Percentiles rank a stretch among this genome's conserved stretches.
phyloP scores from a whole-genome alignment of 2,113 vertebrate genomes.

The Nycticebus coucang region DNA sequence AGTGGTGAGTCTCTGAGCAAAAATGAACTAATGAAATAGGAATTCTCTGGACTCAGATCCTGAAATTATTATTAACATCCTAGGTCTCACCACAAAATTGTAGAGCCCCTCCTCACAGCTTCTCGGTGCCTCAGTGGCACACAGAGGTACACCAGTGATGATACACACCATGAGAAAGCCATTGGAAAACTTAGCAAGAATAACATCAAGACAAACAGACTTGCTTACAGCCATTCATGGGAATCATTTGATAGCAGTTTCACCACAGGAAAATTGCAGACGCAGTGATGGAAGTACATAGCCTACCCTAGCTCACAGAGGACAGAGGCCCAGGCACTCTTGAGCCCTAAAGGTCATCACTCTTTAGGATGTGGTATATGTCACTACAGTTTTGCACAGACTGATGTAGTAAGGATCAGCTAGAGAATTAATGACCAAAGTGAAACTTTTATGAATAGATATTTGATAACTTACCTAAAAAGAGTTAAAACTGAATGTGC shows the following conservation, averaged over 20 bases:
- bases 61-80: not conserved
- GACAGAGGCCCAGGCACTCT: not conserved
- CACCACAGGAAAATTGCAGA: not conserved
- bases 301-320: not conserved
- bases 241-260: not conserved
- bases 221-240: not conserved
- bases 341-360: not conserved
- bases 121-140: not conserved
- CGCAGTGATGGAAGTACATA: not conserved
- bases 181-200: not conserved
- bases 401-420: not conserved
- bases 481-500: constrained; percentile 32
- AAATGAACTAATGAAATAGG: constrained; percentile 40
- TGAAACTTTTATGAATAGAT: constrained; percentile 25
- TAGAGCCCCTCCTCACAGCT: not conserved
- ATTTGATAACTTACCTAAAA: constrained; percentile 16
- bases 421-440: not conserved
- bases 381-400: not conserved
- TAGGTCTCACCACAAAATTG: not conserved
- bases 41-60: constrained; percentile 21
- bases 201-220: not conserved
- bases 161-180: not conserved
- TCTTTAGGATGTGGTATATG: not conserved
- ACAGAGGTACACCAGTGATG: not conserved
- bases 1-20: constrained; percentile 17